phyloP scores from a whole-genome alignment of 2,888 invertebrate species.

The Cataglyphis livida region DNA sequence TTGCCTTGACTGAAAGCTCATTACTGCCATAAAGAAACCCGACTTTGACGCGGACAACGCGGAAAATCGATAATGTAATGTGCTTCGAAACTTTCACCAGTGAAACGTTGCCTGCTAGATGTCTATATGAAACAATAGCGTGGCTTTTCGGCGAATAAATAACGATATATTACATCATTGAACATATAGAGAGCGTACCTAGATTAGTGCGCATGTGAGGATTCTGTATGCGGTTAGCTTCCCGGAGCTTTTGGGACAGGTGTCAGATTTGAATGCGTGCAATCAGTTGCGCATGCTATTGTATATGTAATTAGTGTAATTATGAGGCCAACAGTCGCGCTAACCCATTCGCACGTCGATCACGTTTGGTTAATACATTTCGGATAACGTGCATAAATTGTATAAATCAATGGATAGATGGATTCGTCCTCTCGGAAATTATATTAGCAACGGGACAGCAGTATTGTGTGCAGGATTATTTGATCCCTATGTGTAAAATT shows the following conservation, averaged over 20 bases:
- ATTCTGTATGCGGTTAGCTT: not conserved
- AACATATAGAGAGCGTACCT: not conserved
- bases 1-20: conserved; percentile 34
- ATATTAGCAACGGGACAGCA: not conserved
- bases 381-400: conserved; percentile 26
- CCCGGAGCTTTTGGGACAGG: conserved; percentile 18
- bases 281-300: conserved; percentile 27
- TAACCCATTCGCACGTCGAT: conserved; percentile 25
- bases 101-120: not conserved
- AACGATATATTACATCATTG: not conserved
- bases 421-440: not conserved
- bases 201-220: not conserved
- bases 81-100: conserved; percentile 14
- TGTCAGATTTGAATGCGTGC: conserved; percentile 45
- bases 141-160: conserved; percentile 27
- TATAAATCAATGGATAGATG: conserved; percentile 41
- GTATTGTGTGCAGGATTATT: not conserved
- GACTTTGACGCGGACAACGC: conserved; percentile 10
- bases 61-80: conserved; percentile 33
- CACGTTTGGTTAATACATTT: conserved; percentile 20
- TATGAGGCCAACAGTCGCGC: conserved; percentile 24
- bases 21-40: conserved; percentile 8
- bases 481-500: not conserved
- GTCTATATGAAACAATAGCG: not conserved
- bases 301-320: conserved; percentile 30